Base-by-base conservation (phyloP, 2,888 invertebrate genomes). In the Acrobeloides nanus region DNA sequence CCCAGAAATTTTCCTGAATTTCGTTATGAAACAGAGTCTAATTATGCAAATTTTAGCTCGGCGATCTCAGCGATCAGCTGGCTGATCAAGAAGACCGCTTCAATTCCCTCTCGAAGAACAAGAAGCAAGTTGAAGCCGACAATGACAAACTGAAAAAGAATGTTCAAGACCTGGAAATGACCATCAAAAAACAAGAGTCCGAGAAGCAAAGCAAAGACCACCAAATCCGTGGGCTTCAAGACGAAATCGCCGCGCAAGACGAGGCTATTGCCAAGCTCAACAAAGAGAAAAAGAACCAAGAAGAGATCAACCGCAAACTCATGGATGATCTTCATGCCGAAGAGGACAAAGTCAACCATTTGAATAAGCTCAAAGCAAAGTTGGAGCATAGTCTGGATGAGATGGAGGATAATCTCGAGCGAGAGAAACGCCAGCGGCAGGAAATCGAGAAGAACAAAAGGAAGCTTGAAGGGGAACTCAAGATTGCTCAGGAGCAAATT, bases 271-370 rank as follows among this genome's bases (percentile, higher is more conserved):
- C 63, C 15, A 73, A 70, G 51, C 31, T 72, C 38, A 67, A 62
- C 57, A 95, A 95, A 81, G 95, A 95, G 77, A 93, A 93, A 86
- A 97, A 95, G 80, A 83, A 87, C 78, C 84, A 89, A 48, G 90
- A 93, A 57, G 95, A 97, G 54, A 57, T 68, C 32, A 71, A 70
- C 53, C 61, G 73, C 15, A 72, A 73, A 44, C 53, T 74, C 25
- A 53, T 63, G 24, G 74, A 70, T 45, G 70, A 70, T 34, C 57
- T 70, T 29, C 64, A 71, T 48, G 66, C 70, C 20, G 69, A 69
- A 45, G 73, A 74, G 50, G 74, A 74, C 53, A 74, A 74, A 53
- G 65, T 72, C 21, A 70, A 64, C 54, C 74, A 74, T 48, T 40
- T 74, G 38, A 73, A 69, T 59, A 74, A 72, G 48, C 57, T 68